phyloP scores from a whole-genome alignment of 2,797 vertebrate genomes.

The Hypotaenidia philippensis region DNA sequence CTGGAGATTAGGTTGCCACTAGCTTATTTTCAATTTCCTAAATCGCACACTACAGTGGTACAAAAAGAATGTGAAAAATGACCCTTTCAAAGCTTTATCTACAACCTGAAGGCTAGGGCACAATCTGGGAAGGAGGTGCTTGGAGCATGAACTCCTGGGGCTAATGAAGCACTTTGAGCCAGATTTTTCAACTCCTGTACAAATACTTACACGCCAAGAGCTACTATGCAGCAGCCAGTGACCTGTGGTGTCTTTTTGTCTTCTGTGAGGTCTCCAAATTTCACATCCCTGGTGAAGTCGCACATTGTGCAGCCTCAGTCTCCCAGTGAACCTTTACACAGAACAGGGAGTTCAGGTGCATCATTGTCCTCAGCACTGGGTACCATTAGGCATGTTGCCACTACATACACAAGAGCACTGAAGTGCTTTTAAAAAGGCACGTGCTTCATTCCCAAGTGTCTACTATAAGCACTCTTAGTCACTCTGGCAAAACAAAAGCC shows the following conservation, averaged over 20 bases:
- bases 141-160: neutral
- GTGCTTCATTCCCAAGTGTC: neutral
- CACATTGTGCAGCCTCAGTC: neutral
- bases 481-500: neutral
- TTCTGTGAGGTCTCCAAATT: neutral
- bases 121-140: neutral
- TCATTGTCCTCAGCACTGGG: neutral
- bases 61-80: conserved; percentile 1
- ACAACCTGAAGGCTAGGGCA: neutral
- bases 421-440: neutral
- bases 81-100: neutral
- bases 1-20: neutral
- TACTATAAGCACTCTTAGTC: neutral
- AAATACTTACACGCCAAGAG: neutral
- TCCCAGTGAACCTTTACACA: neutral
- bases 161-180: neutral
- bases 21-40: neutral
- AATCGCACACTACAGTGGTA: neutral
- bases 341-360: neutral
- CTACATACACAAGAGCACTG: neutral
- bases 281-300: neutral
- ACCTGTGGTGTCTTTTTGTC: neutral
- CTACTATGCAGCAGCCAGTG: neutral
- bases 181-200: neutral
- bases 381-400: neutral